These are phyloP conservation scores for Luscinia luscinia DNA, from an alignment of 2,797 vertebrate species.

Conservation along the genomic window DNA sequence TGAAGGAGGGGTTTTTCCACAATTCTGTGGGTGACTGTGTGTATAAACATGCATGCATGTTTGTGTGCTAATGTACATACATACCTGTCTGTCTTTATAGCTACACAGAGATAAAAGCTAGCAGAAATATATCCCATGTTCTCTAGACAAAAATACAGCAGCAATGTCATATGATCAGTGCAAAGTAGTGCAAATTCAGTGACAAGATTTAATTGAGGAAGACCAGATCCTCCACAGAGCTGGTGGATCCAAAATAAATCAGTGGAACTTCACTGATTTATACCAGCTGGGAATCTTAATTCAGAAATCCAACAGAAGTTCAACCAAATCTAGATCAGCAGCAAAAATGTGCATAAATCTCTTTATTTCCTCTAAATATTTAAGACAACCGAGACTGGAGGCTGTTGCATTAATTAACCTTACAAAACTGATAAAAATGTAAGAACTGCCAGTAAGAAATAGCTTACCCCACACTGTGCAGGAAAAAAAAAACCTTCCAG, in stretches of 20 bases:
- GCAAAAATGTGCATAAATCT: not conserved
- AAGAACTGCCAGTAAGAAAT: not conserved
- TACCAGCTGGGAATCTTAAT: not conserved
- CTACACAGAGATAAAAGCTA: not conserved
- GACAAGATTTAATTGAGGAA: not conserved
- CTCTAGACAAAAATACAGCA: not conserved
- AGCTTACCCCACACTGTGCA: not conserved
- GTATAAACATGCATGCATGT: not conserved
- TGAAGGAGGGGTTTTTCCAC: not conserved
- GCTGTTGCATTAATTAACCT: constrained; percentile 37
- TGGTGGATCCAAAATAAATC: not conserved
- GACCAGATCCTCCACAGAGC: not conserved
- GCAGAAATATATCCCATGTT: not conserved
- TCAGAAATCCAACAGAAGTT: not conserved
- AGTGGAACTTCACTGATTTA: not conserved
- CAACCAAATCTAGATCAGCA: not conserved
- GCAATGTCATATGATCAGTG: not conserved
- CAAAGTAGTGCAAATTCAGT: not conserved
- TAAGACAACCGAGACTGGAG: constrained; percentile 1
- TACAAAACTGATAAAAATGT: constrained; percentile 9
- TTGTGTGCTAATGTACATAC: not conserved
- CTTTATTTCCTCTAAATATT: constrained; percentile 24
- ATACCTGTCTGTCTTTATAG: not conserved
- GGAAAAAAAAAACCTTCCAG: not conserved
- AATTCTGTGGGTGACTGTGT: not conserved